phyloP scores from a whole-genome alignment of 2,888 invertebrate species.

The Pheosia tremula region DNA sequence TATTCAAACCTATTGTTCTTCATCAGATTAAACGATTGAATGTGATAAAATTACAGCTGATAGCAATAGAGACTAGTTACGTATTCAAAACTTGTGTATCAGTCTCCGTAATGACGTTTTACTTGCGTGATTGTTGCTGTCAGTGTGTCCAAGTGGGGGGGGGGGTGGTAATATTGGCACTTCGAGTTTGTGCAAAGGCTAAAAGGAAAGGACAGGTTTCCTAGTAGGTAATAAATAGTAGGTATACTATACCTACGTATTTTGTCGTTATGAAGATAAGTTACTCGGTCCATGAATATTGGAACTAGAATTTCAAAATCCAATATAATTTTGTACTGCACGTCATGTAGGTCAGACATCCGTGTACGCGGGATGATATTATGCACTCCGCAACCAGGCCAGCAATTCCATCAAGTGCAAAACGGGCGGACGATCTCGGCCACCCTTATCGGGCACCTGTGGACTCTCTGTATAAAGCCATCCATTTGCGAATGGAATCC shows the following conservation, averaged over 20 bases:
- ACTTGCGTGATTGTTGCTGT: conserved; percentile 75
- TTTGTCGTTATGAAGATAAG: background rate
- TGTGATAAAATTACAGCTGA: conserved; percentile 16
- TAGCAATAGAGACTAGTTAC: conserved; percentile 40
- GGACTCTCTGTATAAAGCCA: conserved; percentile 68
- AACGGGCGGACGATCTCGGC: conserved; percentile 54
- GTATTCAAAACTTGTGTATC: conserved; percentile 56
- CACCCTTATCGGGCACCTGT: conserved; percentile 75
- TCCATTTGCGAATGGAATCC: conserved; percentile 61
- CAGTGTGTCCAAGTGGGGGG: conserved; percentile 57
- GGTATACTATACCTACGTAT: too few relatives aligned
- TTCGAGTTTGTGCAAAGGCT: background rate
- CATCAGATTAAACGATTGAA: too few relatives aligned
- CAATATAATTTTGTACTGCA: background rate
- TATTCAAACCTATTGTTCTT: too few relatives aligned
- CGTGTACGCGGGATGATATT: conserved; percentile 45
- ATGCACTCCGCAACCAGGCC: conserved; percentile 59
- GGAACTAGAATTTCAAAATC: background rate
- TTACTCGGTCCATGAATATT: background rate
- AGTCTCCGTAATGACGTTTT: conserved; percentile 73
- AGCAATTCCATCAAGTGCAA: conserved; percentile 70
- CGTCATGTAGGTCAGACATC: conserved; percentile 22
- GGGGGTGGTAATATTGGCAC: conserved; percentile 5
- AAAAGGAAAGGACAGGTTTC: background rate
- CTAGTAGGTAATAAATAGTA: background rate